Base-by-base conservation (phyloP, 1,140 invertebrate species). In the Pteromalus puparum region DNA sequence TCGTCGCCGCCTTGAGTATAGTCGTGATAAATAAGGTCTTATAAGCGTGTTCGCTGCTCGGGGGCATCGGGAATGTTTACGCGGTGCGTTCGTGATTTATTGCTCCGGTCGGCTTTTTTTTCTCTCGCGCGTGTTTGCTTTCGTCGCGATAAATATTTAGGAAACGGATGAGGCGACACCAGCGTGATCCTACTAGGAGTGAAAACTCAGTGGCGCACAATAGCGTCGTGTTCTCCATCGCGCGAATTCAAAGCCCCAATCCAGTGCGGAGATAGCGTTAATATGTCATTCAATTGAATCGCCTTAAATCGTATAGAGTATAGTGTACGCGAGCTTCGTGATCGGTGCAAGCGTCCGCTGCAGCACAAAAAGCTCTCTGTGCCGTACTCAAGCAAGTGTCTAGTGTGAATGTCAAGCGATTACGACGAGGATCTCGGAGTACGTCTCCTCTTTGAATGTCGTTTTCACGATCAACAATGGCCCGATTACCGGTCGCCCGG, bases 131-230 rank as follows among this genome's bases (percentile, higher is more conserved):
- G 28, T 18, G 48, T 72, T 78, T n/a, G 68, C 67, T 53, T 78
- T 67, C 34, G 48, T 74, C 15, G 75, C 73, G 78, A 73, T 88
- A 86, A 86, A 87, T 87, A 87, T 88, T 88, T 88, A 83, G 67
- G 65, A 80, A 78, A 67, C 68, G 78, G 87, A 86, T 87, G 83
- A 87, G 83, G 72, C 73, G 53, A 15, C 61, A 6, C 4, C 53
- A n/a, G n/a, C 30, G 13, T 26, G 70, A 72, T 72, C 26, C 9
- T 5, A 30, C n/a, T 30, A 30, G 30, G 30, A 30, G 30, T 5
- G 6, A 34, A 34, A 34, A 34, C 6, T 34, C 30, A 34, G 30
- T 5, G 30, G 30, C 70, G 5, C 70, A 24, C 30, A 28, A 24
- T 72, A n/a, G 3, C 30, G 6, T 34, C 26, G 5, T 38, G 5